These are phyloP conservation scores for Athetis lepigone DNA, from an alignment of 2,888 invertebrate species.

Conservation along the genomic window DNA sequence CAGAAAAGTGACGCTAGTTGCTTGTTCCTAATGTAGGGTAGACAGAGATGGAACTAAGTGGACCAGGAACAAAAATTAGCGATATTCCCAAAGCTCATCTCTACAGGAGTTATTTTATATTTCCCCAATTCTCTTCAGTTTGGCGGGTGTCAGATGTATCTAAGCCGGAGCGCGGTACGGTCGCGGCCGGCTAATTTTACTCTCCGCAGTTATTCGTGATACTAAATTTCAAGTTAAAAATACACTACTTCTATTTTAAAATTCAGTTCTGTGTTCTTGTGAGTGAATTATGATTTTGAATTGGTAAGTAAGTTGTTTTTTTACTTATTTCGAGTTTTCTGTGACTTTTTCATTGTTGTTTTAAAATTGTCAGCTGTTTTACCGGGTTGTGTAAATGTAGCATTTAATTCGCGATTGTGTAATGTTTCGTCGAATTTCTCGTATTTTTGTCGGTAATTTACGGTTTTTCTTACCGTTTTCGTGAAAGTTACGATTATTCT, in stretches of 20 bases:
- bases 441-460: background rate
- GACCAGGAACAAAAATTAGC: too few relatives aligned
- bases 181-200: constrained; percentile 63
- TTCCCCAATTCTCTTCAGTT: constrained; percentile 79
- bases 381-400: background rate
- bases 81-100: constrained; percentile 5
- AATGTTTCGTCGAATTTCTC: background rate
- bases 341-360: background rate
- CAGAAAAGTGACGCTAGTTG: too few relatives aligned
- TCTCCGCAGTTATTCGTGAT: constrained; percentile 23
- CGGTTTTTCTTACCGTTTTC: background rate
- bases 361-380: constrained; percentile 8
- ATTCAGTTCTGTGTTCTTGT: constrained; percentile 57
- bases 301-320: constrained; percentile 82
- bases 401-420: background rate
- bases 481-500: background rate
- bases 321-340: background rate
- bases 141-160: constrained; percentile 71
- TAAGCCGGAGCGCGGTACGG: constrained; percentile 72
- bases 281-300: constrained; percentile 82
- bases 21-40: too few relatives aligned
- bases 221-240: constrained; percentile 45
- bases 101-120: constrained; percentile 81
- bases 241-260: constrained; percentile 40
- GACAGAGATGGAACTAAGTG: too few relatives aligned